These are phyloP conservation scores for Patella pellucida DNA, from an alignment of 2,888 invertebrate genomes.

Conservation along the genomic window DNA sequence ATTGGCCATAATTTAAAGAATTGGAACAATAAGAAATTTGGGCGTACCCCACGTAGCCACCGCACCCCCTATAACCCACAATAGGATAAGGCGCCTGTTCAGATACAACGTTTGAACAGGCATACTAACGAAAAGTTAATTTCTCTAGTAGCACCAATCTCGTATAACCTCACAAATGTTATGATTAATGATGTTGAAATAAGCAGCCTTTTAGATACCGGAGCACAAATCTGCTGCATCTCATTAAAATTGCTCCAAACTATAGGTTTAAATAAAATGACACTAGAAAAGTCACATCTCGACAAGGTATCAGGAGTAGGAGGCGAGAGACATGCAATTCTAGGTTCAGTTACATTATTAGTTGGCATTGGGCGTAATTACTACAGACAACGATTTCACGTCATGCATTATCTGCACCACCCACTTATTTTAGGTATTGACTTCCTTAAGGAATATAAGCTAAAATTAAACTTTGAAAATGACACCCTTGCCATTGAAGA, in stretches of 20 bases:
- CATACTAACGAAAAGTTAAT: not conserved
- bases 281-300: not conserved
- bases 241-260: not conserved
- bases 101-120: not conserved
- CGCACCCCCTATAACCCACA: not conserved
- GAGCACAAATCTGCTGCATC: not conserved
- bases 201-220: not conserved
- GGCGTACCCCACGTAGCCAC: not conserved
- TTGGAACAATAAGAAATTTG: not conserved
- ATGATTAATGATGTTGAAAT: not conserved
- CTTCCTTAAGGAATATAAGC: not conserved
- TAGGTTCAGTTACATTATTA: not conserved
- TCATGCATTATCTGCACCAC: not conserved
- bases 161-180: not conserved
- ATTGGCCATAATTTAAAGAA: not conserved
- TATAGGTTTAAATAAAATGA: not conserved
- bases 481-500: not conserved
- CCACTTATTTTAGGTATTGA: not conserved
- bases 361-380: not conserved
- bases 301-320: not conserved
- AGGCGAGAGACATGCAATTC: not conserved
- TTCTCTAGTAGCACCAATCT: not conserved
- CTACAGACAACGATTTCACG: not conserved
- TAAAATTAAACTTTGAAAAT: not conserved
- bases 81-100: conserved; percentile 1